Evolutionary conservation across 2,797 vertebrate genomes (phyloP).

Genomic region (Novumbra hubbsi): DNA sequence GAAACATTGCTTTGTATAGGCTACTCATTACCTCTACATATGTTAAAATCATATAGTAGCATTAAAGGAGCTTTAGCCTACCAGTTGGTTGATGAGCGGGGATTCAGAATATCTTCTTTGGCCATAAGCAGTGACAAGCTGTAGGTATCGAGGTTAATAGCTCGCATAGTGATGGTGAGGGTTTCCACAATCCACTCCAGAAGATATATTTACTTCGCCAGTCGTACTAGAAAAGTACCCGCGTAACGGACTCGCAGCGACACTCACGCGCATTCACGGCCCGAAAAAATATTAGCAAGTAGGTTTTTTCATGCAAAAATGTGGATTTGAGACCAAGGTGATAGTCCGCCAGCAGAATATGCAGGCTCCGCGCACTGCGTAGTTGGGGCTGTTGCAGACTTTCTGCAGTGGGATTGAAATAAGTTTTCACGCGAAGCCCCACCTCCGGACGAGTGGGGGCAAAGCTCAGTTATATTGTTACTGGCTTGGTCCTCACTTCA

Average conservation of each 20-base stretch:
- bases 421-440: constrained; percentile 70
- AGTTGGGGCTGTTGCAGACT: constrained; percentile 54
- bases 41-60: neutral
- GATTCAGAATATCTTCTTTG: constrained; percentile 83
- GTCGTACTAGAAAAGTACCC: constrained; percentile 33
- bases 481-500: no score
- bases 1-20: neutral
- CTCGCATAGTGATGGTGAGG: constrained; percentile 61
- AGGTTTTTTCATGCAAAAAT: constrained; percentile 49
- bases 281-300: neutral
- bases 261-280: constrained; percentile 22
- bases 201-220: constrained; percentile 52
- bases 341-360: constrained; percentile 20
- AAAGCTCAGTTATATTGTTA: constrained; percentile 62
- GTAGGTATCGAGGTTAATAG: constrained; percentile 83
- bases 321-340: constrained; percentile 15
- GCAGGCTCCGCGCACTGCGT: constrained; percentile 51
- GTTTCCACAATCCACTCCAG: constrained; percentile 50
- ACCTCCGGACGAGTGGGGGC: constrained; percentile 72
- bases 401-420: constrained; percentile 58
- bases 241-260: constrained; percentile 40
- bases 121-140: constrained; percentile 83
- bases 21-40: no score
- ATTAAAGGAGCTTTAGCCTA: constrained; percentile 52
- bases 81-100: constrained; percentile 81